Evolutionary conservation across 2,888 invertebrate species (phyloP).

Genomic region (Philereme vetulata): DNA sequence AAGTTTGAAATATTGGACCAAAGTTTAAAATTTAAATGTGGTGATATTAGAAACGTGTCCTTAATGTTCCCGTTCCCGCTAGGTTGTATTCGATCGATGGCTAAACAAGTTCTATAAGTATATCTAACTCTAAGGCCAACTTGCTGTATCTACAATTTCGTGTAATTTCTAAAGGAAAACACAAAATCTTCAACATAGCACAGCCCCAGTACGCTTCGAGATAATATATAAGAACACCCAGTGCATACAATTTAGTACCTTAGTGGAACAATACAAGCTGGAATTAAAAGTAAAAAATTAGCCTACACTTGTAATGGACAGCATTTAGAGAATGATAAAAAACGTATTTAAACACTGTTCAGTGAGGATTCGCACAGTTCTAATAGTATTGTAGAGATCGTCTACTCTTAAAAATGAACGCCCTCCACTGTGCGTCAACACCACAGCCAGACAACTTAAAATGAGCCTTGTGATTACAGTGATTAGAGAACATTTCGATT

Average conservation of each 20-base stretch:
- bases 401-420: too few species aligned
- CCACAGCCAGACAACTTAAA: too few species aligned
- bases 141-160: slow-evolving; percentile 80
- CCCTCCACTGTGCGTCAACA: too few species aligned
- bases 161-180: slow-evolving; percentile 63
- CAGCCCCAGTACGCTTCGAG: slow-evolving; percentile 59
- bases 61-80: slow-evolving; percentile 74
- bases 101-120: slow-evolving; percentile 66
- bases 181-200: slow-evolving; percentile 75
- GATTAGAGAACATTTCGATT: too few species aligned
- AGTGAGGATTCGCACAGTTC: slow-evolving; percentile 30
- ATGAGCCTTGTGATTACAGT: not conserved
- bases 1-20: slow-evolving; percentile 53
- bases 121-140: slow-evolving; percentile 78
- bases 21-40: slow-evolving; percentile 48
- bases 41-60: slow-evolving; percentile 64
- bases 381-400: slow-evolving; percentile 5
- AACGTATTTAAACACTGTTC: slow-evolving; percentile 30
- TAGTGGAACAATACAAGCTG: slow-evolving; percentile 70
- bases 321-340: slow-evolving; percentile 45
- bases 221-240: slow-evolving; percentile 64
- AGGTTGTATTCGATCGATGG: slow-evolving; percentile 61
- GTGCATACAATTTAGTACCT: slow-evolving; percentile 76
- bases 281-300: slow-evolving; percentile 60
- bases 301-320: slow-evolving; percentile 67